phyloP scores from a whole-genome alignment of 2,888 invertebrate genomes.

The Sylvicola fuscatus region DNA sequence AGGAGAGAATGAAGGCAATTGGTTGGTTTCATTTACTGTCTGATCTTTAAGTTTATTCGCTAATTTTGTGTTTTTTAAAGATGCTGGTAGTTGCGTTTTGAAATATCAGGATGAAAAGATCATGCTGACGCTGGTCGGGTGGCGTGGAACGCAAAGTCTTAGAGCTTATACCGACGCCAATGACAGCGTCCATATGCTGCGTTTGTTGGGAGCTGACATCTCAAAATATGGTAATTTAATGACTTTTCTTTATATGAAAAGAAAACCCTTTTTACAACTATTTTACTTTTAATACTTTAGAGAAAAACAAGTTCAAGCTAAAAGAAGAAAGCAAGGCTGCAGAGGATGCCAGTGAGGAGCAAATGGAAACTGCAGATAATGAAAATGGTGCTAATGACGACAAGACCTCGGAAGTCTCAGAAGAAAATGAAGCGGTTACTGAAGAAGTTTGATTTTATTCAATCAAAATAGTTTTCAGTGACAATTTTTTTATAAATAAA shows the following conservation, averaged over 20 bases:
- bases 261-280: not conserved
- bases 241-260: too few species aligned
- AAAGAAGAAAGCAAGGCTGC: not conserved
- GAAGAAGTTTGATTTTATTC: too few species aligned
- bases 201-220: constrained; percentile 68
- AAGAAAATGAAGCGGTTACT: too few species aligned
- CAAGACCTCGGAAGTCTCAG: too few species aligned
- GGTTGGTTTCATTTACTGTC: constrained; percentile 29
- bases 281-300: not conserved
- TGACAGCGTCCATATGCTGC: constrained; percentile 69
- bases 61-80: constrained; percentile 9
- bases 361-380: not conserved
- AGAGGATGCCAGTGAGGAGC: not conserved
- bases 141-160: constrained; percentile 75
- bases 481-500: too few species aligned
- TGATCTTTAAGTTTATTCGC: not conserved
- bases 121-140: constrained; percentile 58
- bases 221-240: constrained; percentile 55
- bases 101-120: constrained; percentile 35
- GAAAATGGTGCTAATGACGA: too few species aligned
- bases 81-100: constrained; percentile 56
- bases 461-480: too few species aligned
- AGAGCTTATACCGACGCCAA: constrained; percentile 72
- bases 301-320: constrained; percentile 2
- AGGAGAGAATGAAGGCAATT: constrained; percentile 42